Evolutionary conservation across 2,797 vertebrate genomes (phyloP), one percentile per base, ranked within the genome.

Genomic region (Babyrousa celebensis): DNA sequence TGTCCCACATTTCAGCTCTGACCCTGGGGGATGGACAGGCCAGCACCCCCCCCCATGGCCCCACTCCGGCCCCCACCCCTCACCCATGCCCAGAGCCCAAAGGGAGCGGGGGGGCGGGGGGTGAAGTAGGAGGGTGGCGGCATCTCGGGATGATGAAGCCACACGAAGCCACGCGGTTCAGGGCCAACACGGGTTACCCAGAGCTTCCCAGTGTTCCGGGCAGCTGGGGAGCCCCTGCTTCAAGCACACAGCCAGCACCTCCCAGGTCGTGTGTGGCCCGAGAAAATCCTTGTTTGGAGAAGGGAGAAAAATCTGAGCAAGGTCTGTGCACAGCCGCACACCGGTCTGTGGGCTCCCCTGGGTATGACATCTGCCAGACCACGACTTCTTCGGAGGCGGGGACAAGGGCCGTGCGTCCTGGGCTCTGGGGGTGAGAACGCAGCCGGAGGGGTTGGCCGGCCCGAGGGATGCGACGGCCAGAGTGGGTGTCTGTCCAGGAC

Each of bases 31-130:
- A 79, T 20, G 68, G 89, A 21, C 10, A 20, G 65, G 48, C 16
- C 2, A 0, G 71, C 2, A 1, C 56, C 18, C 71, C 78, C 94
- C 60, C 29, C 20, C 2, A 0, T 7, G 27, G 48, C 25, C n/a
- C 21, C 3, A 7, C 32, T 11, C 3, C 60, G 6, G 36, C n/a
- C 40, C 0, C 0, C 4, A 1, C 0, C 9, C 48, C 60, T 63
- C 85, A 2, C 12, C 72, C 0, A 6, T 12, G 21, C 9, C 75
- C 67, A 12, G 0, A 0, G 0, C 48, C 32, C 29, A 0, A 12
- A 3, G 4, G 25, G 68, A n/a, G 62, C 52, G 23, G 63, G 72
- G 5, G 5, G 79, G 62, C 52, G 23, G 63, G 72, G 5, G 5
- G 79, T 48, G 43, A 10, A 17, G 43, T 12, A 36, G 62, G 58